A percentile compares a stretch with the other conserved stretches of the same genome.
Evolutionary conservation across 2,113 vertebrate genomes (phyloP).

Genomic region (Calypte anna): DNA sequence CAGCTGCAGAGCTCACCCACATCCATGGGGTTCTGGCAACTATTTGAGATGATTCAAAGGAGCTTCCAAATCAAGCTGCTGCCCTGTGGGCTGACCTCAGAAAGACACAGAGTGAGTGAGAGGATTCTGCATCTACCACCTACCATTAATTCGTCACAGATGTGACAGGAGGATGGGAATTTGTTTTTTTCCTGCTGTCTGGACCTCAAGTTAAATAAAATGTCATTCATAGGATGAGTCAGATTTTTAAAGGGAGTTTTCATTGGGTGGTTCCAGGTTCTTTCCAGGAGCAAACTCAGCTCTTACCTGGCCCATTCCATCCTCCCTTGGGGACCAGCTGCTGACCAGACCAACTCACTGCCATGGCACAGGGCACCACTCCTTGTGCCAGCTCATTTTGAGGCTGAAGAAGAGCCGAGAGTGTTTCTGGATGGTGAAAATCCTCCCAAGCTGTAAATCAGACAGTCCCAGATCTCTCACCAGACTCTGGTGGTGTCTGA

Average conservation of each 20-base stretch:
- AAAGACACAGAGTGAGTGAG: background rate
- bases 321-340: background rate
- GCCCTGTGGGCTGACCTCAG: background rate
- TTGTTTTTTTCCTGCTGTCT: background rate
- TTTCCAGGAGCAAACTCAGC: background rate
- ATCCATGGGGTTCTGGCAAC: background rate
- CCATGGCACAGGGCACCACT: background rate
- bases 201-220: background rate
- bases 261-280: background rate
- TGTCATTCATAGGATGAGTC: background rate
- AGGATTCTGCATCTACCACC: background rate
- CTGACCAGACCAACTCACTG: accelerated
- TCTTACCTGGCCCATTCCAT: background rate
- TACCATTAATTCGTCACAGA: background rate
- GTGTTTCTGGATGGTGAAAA: background rate
- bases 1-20: conserved; percentile 13
- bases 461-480: background rate
- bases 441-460: background rate
- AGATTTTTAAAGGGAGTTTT: background rate
- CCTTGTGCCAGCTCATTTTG: background rate
- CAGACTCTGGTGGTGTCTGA: background rate
- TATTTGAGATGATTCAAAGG: background rate
- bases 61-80: background rate
- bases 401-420: background rate
- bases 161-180: background rate